Evolutionary conservation across 2,888 invertebrate species (phyloP), one percentile per base, ranked within the genome.

Genomic region (Coleophora flavipennella): DNA sequence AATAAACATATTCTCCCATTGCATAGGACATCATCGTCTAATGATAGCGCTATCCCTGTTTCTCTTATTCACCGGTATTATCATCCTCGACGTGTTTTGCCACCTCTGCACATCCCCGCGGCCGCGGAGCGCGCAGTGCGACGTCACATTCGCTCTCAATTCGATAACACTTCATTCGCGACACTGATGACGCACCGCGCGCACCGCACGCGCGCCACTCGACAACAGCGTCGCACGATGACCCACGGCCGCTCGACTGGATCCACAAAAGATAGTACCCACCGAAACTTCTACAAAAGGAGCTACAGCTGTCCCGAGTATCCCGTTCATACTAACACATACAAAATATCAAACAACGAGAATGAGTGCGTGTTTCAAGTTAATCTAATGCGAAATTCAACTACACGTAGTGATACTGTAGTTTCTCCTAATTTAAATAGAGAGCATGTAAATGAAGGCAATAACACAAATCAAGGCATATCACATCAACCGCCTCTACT

Each of bases 291-390:
- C 45, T 72, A 73, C 45, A 62, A 68, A 53, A 59, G 73, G 48
- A 77, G 72, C 49, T 58, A 67, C 46, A 81, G 74, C 41, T 77
- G 68, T 42, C 68, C 77, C 29, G 76, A 80, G 52, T 64, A 71
- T 43, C 59, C 67, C 13, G 52, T 58, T 9, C 56, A 62, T 31
- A 58, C 59, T 8, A 64, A 72, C 45, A 67, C 71, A 1, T 73
- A 71, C 41, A 75, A 73, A 60, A 61, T 74, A 44, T 62, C 61
- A 1, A 73, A 74, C 34, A 65, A 67, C 38, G 52, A 53, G 31
- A 62, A 55, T 47, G 75, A 76, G 48, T 68, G 67, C 43, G 51
- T 68, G 28, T 61, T 69, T 29, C 66, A 71, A 51, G 53, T 70
- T 26, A 54, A 63, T 34, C 40, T 62, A 12, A 50, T 54, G 10